phyloP scores from a whole-genome alignment of 2,888 invertebrate species.

The Tenodera sinensis region DNA sequence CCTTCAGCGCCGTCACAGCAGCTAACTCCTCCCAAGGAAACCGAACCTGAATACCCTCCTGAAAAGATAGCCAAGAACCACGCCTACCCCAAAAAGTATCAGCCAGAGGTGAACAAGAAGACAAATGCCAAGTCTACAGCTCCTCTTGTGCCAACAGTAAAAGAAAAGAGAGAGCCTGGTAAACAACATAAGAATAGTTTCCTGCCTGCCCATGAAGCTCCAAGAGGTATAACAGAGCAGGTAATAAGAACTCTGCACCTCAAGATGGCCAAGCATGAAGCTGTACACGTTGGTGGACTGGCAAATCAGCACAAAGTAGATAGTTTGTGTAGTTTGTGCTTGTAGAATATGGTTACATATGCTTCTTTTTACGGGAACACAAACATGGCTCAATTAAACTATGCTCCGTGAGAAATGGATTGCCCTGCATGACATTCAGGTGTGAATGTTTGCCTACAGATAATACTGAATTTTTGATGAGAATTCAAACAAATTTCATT shows the following conservation, averaged over 20 bases:
- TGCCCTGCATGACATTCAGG: no score
- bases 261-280: neutral
- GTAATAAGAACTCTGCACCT: neutral
- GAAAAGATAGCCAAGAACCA: neutral
- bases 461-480: no score
- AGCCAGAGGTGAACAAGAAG: constrained; percentile 39
- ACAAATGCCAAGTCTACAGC: neutral
- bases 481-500: no score
- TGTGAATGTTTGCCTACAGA: no score
- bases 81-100: constrained; percentile 58
- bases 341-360: no score
- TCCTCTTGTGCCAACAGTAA: neutral
- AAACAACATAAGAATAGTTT: neutral
- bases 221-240: neutral
- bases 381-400: no score
- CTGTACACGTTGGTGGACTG: no score
- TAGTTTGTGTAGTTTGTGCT: no score
- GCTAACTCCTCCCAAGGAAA: neutral
- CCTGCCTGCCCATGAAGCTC: neutral
- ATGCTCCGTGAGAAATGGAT: no score
- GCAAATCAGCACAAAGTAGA: no score
- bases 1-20: no score
- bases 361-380: no score
- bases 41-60: neutral
- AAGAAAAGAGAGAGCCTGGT: neutral